These are phyloP conservation scores for Eptatretus atami DNA, from an alignment of 2,797 vertebrate genomes.

Conservation along the genomic window DNA sequence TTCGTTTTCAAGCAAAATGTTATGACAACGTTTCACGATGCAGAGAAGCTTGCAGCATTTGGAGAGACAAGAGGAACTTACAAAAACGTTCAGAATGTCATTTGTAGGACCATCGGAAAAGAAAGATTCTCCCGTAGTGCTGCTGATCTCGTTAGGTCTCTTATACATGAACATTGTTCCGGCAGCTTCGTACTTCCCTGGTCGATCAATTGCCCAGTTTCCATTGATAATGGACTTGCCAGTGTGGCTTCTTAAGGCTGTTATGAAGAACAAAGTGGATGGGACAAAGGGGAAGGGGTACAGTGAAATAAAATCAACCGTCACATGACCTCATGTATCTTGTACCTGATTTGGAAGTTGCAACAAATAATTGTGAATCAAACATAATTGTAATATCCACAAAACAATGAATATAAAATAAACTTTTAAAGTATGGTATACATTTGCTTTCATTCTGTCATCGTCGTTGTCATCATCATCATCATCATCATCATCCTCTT, in stretches of 20 bases:
- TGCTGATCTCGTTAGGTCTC: conserved; percentile 74
- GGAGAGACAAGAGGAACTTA: conserved; percentile 18
- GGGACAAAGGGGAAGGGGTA: too few species aligned
- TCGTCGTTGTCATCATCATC: too few species aligned
- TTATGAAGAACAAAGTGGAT: not conserved
- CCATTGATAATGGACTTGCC: conserved; percentile 83
- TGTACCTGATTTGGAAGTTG: too few species aligned
- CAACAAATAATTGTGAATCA: too few species aligned
- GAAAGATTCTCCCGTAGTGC: conserved; percentile 59
- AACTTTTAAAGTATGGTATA: too few species aligned
- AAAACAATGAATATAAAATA: too few species aligned
- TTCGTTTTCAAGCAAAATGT: too few species aligned
- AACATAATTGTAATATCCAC: too few species aligned
- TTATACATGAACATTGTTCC: conserved; percentile 79
- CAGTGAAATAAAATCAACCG: too few species aligned
- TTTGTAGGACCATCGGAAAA: conserved; percentile 72
- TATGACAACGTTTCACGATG: not conserved
- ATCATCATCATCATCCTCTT: too few species aligned
- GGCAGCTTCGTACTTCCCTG: conserved; percentile 54
- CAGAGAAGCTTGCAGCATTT: not conserved
- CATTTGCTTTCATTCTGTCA: too few species aligned
- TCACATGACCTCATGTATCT: too few species aligned
- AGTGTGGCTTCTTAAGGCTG: conserved; percentile 52
- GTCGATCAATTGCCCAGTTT: conserved; percentile 85
- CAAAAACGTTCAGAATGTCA: conserved; percentile 69